Evolutionary conservation across 2,888 invertebrate genomes (phyloP).

Genomic region (Oeneis ivallda): DNA sequence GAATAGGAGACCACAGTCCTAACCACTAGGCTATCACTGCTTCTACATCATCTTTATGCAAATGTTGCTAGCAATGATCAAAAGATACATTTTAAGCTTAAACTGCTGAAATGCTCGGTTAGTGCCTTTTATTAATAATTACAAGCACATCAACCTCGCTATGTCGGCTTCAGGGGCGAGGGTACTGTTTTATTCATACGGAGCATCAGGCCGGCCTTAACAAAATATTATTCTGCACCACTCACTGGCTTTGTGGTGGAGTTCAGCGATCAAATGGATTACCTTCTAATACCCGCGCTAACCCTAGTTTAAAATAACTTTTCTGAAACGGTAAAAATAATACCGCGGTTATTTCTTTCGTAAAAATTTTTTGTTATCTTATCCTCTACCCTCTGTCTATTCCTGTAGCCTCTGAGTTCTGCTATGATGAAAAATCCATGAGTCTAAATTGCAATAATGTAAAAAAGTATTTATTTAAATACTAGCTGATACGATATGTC

Average conservation of each 20-base stretch:
- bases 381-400: too few species aligned
- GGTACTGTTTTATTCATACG: conserved; percentile 33
- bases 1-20: too few species aligned
- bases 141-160: conserved; percentile 7
- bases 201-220: conserved; percentile 28
- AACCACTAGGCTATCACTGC: too few species aligned
- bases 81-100: background rate
- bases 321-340: conserved; percentile 4
- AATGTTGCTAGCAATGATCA: background rate
- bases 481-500: too few species aligned
- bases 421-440: too few species aligned
- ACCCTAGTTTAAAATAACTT: conserved; percentile 23
- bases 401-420: too few species aligned
- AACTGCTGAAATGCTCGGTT: conserved; percentile 10
- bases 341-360: background rate
- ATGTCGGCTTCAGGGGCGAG: conserved; percentile 3
- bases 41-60: too few species aligned
- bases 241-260: conserved; percentile 28
- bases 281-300: conserved; percentile 27
- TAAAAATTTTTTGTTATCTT: background rate
- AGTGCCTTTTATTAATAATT: conserved; percentile 12
- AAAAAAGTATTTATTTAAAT: too few species aligned
- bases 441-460: too few species aligned
- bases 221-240: conserved; percentile 30
- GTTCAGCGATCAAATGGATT: conserved; percentile 23